Evolutionary conservation across 35 echinoderm and acorn worm genomes (phyloP).

Genomic region (Amphiura filiformis): DNA sequence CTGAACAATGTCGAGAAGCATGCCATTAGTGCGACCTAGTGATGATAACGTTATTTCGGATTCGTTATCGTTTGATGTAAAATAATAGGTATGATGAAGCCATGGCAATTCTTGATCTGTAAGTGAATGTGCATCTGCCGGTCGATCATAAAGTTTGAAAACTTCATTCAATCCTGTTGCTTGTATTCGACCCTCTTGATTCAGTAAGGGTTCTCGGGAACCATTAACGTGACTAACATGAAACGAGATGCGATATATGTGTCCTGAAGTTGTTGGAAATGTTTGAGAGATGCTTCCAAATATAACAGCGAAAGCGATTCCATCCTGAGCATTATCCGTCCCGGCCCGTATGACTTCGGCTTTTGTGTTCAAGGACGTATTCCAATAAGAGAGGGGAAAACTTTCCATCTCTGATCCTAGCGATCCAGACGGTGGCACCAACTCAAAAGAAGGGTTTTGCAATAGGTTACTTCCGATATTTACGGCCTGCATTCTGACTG

Average conservation of each 20-base stretch:
- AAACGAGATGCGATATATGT: background rate
- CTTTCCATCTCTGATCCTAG: background rate
- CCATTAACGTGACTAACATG: background rate
- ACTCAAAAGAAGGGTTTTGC: conserved; percentile 23
- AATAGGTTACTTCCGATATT: background rate
- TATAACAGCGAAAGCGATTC: background rate
- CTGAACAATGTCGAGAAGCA: conserved; percentile 27
- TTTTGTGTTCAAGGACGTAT: background rate
- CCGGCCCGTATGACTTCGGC: background rate
- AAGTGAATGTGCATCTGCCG: background rate
- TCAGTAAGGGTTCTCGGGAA: conserved; percentile 19
- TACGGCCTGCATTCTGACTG: background rate
- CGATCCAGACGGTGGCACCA: background rate
- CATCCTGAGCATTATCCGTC: background rate
- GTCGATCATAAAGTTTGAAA: conserved; percentile 31
- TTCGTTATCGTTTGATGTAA: background rate
- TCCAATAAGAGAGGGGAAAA: background rate
- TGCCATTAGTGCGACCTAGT: conserved; percentile 18
- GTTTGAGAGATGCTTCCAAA: conserved; percentile 25
- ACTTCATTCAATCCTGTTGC: conserved; percentile 19
- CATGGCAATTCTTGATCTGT: background rate
- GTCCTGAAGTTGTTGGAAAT: background rate
- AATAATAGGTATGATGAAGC: conserved; percentile 19
- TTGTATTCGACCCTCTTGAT: conserved; percentile 33
- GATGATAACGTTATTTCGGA: conserved; percentile 17